Evolutionary conservation across 2,113 vertebrate genomes (phyloP), one percentile per base, ranked within the genome.

Genomic region (Tupaia tana): DNA sequence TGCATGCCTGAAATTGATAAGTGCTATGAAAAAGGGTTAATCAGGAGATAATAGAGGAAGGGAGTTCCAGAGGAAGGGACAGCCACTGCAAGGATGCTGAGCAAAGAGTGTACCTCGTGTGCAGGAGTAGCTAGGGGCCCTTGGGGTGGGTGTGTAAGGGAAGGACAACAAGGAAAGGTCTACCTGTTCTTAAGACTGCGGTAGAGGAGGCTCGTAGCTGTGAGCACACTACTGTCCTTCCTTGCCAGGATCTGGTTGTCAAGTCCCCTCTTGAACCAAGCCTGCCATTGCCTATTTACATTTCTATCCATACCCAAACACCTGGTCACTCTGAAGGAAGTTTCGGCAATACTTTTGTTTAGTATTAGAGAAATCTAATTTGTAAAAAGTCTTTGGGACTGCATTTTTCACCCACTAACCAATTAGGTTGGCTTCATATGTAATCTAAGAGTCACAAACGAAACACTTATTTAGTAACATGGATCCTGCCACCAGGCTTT

Each of bases 401-500:
- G 2, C 73, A 71, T 71, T 87, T 81, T 59, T 59, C 29, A 92
- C 59, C 54, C 64, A 93, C 59, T 31, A 91, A 94, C 34, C 79
- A 93, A 78, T 90, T 34, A 59, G 11, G 27, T 63, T 86, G 86
- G 29, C n/a, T 83, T 83, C 58, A 25, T 25, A 16, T 58, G 20
- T 10, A 19, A 27, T 27, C 75, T 58, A 74, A 80, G 56, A 95
- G 64, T 86, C 56, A 78, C 34, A 90, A 58, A 69, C 70, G 64
- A 77, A 89, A 90, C n/a, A 52, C 25, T 52, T 64, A 73, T n/a
- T 88, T 80, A 91, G 67, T 63, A 84, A 91, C 31, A 31, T 58
- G 70, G 58, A 86, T 70, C 79, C 87, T 74, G 24, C 64, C 64
- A 81, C 22, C 59, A 69, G 34, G 82, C 6, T 84, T 95, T 81